phyloP scores from a whole-genome alignment of 2,888 invertebrate genomes.

The Macrosiphum euphorbiae region DNA sequence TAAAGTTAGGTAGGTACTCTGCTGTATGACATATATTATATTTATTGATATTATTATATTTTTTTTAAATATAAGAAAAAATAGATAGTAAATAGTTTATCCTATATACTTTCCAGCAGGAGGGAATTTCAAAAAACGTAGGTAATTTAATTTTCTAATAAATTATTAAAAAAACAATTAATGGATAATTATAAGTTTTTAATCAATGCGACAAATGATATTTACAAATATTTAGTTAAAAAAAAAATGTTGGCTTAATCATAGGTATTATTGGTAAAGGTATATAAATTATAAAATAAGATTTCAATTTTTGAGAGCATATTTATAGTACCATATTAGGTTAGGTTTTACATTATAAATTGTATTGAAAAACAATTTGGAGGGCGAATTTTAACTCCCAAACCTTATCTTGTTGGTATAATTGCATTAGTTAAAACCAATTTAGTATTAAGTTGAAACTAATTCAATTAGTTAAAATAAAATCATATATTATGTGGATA shows the following conservation, averaged over 20 bases:
- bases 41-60: neutral
- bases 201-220: neutral
- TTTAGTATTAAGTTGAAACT: neutral
- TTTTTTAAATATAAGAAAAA: neutral
- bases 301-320: neutral
- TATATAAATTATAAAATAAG: neutral
- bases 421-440: neutral
- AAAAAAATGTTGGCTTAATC: neutral
- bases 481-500: neutral
- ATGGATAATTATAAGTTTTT: neutral
- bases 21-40: neutral
- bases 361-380: neutral
- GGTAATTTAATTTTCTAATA: neutral
- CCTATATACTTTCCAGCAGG: neutral
- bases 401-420: neutral
- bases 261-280: neutral
- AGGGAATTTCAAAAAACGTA: neutral
- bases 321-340: neutral
- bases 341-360: neutral
- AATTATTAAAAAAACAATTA: neutral
- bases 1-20: neutral
- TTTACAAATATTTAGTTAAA: neutral
- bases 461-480: constrained; percentile 10
- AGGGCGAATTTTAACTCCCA: neutral
- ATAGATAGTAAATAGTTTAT: neutral